Evolutionary conservation across 2,888 invertebrate species (phyloP), one percentile per base, ranked within the genome.

Genomic region (Drosophila anomalata): DNA sequence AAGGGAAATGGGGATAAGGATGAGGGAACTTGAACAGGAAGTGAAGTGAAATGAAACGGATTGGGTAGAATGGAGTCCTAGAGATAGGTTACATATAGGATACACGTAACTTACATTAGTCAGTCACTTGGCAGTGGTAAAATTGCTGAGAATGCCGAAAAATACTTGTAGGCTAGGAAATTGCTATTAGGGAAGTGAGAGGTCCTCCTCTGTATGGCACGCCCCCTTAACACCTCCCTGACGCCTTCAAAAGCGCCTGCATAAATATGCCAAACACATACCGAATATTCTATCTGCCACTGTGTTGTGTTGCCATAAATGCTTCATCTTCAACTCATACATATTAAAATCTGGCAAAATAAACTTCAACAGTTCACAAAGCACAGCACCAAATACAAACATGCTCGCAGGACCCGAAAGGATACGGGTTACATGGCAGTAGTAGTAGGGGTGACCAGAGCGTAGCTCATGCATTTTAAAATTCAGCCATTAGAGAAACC

Each of bases 291-390:
- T 63, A 65, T 65, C 51, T 63, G 63, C 24, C 63, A 73, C 67
- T 71, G 50, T 47, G 29, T 29, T 69, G 51, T 72, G 66, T 59
- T 42, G 62, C 59, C 78, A 78, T 87, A 82, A 87, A 84, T 82
- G 87, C 74, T 87, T 72, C 81, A 76, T 84, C 76, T 78, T 78
- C 85, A 72, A 70, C 87, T 82, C 82, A 82, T 82, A 81, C 82
- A 82, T 82, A 82, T 82, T 82, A 84, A 82, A 87, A 82, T 82
- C 82, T 85, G 85, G 61, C 78, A 81, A 76, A 87, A 87, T 76
- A 84, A 85, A 87, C 81, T 87, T 81, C 73, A 81, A 72, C 87
- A 82, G 86, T 77, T 75, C 77, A 61, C 81, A 71, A 75, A 73
- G 75, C 67, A 52, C 46, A 65, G 59, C 61, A 46, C 59, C 67